phyloP scores from a whole-genome alignment of 2,888 invertebrate genomes.

The Erebia aethiops region DNA sequence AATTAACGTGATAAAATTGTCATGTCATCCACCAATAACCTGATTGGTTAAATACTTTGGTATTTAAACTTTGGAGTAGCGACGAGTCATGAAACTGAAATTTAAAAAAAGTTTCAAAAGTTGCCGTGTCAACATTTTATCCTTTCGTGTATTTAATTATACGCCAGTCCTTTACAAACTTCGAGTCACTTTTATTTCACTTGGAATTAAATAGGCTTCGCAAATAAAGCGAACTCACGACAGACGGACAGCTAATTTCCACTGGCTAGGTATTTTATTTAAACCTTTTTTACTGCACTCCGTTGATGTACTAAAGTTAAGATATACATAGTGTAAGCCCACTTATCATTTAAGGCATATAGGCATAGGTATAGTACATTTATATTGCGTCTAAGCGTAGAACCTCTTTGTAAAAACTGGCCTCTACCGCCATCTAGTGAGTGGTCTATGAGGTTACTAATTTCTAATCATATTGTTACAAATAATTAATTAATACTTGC shows the following conservation, averaged over 20 bases:
- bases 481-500: no score
- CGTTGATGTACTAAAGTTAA: background rate
- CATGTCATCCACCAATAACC: no score
- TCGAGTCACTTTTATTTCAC: conserved; percentile 17
- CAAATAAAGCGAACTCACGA: conserved; percentile 27
- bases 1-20: no score
- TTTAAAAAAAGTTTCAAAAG: background rate
- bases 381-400: no score
- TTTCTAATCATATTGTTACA: no score
- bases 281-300: conserved; percentile 16
- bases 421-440: no score
- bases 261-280: conserved; percentile 21
- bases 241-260: conserved; percentile 38
- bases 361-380: no score
- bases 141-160: conserved; percentile 24
- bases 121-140: conserved; percentile 11
- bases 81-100: background rate
- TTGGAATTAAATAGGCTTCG: conserved; percentile 20
- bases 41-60: no score
- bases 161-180: conserved; percentile 14
- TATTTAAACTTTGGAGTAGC: background rate
- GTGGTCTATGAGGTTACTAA: no score
- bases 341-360: no score
- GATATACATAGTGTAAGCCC: background rate
- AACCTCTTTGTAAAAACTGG: no score